Conservation (phyloP, 2,797 vertebrate genomes). For the Fistularia commersonii region DNA sequence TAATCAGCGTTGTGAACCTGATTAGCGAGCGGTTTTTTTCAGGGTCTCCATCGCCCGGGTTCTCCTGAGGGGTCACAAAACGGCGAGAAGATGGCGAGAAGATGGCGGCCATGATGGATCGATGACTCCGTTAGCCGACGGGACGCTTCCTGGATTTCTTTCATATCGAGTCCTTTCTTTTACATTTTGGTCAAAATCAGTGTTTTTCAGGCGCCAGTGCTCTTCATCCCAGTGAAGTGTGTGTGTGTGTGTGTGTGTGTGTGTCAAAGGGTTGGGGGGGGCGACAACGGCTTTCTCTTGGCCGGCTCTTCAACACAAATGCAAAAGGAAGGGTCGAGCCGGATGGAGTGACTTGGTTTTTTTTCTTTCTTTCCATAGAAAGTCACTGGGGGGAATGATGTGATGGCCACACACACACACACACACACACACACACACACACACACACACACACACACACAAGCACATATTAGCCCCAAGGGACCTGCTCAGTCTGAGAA, state of each 20-base stretch:
- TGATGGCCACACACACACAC: conserved; percentile 17
- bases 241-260: conserved; percentile 7
- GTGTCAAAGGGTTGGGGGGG: conserved; percentile 3
- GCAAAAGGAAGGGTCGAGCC: conserved; percentile 11
- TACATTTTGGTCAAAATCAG: too few species aligned
- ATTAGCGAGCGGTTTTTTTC: conserved; percentile 63
- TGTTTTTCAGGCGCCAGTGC: too few species aligned
- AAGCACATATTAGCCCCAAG: conserved; percentile 45
- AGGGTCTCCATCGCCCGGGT: too few species aligned
- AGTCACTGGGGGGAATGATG: conserved; percentile 55
- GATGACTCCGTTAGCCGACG: too few species aligned
- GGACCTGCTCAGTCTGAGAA: conserved; percentile 49
- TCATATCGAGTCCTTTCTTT: too few species aligned
- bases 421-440: conserved; percentile 25
- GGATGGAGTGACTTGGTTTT: conserved; percentile 13
- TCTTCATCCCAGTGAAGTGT: too few species aligned
- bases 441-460: conserved; percentile 26
- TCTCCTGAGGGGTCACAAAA: conserved; percentile 45
- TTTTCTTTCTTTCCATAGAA: conserved; percentile 47
- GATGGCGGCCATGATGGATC: too few species aligned
- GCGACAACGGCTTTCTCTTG: conserved; percentile 10
- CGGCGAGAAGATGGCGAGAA: too few species aligned
- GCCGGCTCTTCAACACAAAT: conserved; percentile 36
- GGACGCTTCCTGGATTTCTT: too few species aligned
- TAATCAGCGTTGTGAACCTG: conserved; percentile 63